Conservation (phyloP, 2,113 vertebrate species). For the Sylvietta virens region DNA sequence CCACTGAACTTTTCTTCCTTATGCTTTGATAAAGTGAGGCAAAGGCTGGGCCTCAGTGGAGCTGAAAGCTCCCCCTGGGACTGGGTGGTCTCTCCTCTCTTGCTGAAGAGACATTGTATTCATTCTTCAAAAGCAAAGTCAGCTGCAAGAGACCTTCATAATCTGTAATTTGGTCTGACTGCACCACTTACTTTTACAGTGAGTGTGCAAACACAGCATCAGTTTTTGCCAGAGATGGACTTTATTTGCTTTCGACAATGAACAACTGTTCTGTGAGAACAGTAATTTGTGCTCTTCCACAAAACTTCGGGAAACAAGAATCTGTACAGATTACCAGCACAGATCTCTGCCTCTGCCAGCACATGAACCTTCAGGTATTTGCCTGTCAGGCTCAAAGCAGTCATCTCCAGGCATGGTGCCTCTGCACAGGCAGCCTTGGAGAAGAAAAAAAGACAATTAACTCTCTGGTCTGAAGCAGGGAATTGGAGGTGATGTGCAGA, state of each 20-base stretch:
- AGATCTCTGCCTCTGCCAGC: neutral
- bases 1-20: neutral
- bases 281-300: neutral
- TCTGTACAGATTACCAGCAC: neutral
- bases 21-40: too few relatives aligned
- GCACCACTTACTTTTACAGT: fast-evolving
- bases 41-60: neutral
- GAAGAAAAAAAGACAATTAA: neutral
- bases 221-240: neutral
- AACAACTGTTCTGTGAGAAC: neutral
- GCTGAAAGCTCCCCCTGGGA: neutral
- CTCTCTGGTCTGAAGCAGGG: neutral
- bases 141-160: neutral
- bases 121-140: neutral
- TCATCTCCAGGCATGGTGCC: fast-evolving
- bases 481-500: fast-evolving
- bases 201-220: neutral
- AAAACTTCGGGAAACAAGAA: neutral
- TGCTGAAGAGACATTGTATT: neutral
- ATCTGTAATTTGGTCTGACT: neutral
- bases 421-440: neutral
- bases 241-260: neutral
- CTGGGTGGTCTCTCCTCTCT: neutral
- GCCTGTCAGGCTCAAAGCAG: neutral
- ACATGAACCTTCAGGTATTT: neutral